Evolutionary conservation across 2,113 vertebrate species (phyloP).

Genomic region (Coturnix japonica): DNA sequence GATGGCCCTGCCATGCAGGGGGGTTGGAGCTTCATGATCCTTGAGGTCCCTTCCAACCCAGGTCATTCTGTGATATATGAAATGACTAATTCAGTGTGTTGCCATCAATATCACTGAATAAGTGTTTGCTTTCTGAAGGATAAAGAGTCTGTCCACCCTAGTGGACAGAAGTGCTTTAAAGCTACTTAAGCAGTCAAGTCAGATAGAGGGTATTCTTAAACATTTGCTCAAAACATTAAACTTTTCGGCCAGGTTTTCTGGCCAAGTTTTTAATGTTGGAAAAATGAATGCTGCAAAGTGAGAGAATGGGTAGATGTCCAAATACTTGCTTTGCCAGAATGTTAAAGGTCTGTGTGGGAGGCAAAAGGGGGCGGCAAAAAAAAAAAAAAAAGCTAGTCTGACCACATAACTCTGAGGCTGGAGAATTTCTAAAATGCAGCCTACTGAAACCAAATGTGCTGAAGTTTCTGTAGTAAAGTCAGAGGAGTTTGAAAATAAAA

Average conservation of each 20-base stretch:
- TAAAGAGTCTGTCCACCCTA: neutral
- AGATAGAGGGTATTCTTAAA: constrained; percentile 46
- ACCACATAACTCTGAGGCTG: neutral
- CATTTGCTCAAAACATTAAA: constrained; percentile 65
- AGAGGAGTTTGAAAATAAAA: constrained; percentile 47
- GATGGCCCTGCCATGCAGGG: no score
- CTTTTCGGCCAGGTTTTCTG: neutral
- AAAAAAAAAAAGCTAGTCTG: neutral
- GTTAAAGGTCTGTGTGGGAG: constrained; percentile 51
- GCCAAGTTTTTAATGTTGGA: constrained; percentile 55
- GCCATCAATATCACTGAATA: neutral
- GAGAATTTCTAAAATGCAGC: neutral
- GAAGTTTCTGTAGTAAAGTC: constrained; percentile 45
- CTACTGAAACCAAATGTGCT: constrained; percentile 28
- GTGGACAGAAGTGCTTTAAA: neutral
- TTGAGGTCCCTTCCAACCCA: no score
- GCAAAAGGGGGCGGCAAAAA: neutral
- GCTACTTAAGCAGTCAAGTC: neutral
- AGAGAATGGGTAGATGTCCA: constrained; percentile 64
- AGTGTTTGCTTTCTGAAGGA: neutral
- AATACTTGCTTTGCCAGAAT: constrained; percentile 39
- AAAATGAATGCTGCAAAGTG: constrained; percentile 61
- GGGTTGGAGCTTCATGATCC: no score
- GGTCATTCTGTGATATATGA: no score
- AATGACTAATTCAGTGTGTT: neutral